phyloP scores from a whole-genome alignment of 1,140 invertebrate species.

The Tribolium castaneum region DNA sequence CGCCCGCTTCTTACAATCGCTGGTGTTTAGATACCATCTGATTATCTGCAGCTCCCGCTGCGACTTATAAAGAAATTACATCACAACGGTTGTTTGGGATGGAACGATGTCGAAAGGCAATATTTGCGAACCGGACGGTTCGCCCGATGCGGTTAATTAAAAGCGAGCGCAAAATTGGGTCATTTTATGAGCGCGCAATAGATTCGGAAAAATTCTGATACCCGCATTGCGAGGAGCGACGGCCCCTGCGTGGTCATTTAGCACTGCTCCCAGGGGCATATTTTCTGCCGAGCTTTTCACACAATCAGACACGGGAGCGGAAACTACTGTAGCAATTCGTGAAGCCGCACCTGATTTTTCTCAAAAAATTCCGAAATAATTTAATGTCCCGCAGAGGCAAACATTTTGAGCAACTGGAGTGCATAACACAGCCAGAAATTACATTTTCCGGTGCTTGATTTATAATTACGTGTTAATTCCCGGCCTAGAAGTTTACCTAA shows the following conservation, averaged over 20 bases:
- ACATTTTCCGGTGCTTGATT: neutral
- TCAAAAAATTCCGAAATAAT: neutral
- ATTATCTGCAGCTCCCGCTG: neutral
- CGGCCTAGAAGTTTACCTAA: neutral
- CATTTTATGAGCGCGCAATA: neutral
- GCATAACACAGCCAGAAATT: neutral
- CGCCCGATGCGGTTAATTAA: slow-evolving; percentile 18
- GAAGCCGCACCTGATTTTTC: neutral
- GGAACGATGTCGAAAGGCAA: neutral
- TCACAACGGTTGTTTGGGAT: neutral
- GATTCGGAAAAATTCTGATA: slow-evolving; percentile 1
- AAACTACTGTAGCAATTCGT: neutral
- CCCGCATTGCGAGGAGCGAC: neutral
- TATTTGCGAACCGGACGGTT: neutral
- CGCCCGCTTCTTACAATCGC: neutral
- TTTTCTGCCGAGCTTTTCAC: slow-evolving; percentile 16
- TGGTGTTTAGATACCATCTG: neutral
- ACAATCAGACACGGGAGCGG: neutral
- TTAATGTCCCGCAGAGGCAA: neutral
- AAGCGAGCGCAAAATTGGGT: neutral
- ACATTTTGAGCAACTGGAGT: neutral
- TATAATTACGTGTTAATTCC: neutral
- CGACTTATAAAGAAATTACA: slow-evolving; percentile 7
- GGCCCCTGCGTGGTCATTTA: slow-evolving; percentile 15
- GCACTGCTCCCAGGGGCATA: neutral